These are phyloP conservation scores for Macheiramphus alcinus DNA, from an alignment of 2,113 vertebrate genomes.

Conservation along the genomic window DNA sequence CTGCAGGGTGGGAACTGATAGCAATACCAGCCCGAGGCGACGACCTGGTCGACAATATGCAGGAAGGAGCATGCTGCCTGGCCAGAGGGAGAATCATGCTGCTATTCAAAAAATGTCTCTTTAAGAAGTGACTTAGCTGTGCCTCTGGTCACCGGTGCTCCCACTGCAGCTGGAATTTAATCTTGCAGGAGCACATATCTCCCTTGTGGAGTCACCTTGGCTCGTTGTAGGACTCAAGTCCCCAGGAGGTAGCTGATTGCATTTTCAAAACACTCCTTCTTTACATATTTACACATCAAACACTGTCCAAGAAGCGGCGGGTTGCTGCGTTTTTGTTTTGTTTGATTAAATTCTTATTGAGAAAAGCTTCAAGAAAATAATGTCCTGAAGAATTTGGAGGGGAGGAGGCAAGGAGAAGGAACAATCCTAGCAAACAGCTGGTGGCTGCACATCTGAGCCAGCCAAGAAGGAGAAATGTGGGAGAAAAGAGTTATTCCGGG, in stretches of 20 bases:
- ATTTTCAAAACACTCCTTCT: slow-evolving; percentile 52
- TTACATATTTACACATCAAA: slow-evolving; percentile 68
- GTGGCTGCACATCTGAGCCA: slow-evolving; percentile 28
- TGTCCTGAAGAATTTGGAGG: slow-evolving; percentile 37
- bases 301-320: slow-evolving; percentile 33
- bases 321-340: slow-evolving; percentile 59
- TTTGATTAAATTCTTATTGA: slow-evolving; percentile 59
- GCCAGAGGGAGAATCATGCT: neutral
- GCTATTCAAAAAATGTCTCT: neutral
- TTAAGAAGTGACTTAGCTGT: slow-evolving; percentile 1
- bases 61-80: neutral
- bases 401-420: slow-evolving; percentile 29
- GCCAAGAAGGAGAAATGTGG: slow-evolving; percentile 39
- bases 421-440: slow-evolving; percentile 57
- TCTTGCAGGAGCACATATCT: slow-evolving; percentile 15
- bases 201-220: slow-evolving; percentile 32
- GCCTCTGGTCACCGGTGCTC: slow-evolving; percentile 5
- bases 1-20: neutral
- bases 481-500: slow-evolving; percentile 35
- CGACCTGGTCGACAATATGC: neutral
- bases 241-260: slow-evolving; percentile 32
- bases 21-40: fast-evolving
- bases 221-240: neutral
- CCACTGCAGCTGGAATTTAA: slow-evolving; percentile 28
- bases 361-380: slow-evolving; percentile 57